Evolutionary conservation across 2,888 invertebrate genomes (phyloP), one percentile per base, ranked within the genome.

Genomic region (Eledona agricola): DNA sequence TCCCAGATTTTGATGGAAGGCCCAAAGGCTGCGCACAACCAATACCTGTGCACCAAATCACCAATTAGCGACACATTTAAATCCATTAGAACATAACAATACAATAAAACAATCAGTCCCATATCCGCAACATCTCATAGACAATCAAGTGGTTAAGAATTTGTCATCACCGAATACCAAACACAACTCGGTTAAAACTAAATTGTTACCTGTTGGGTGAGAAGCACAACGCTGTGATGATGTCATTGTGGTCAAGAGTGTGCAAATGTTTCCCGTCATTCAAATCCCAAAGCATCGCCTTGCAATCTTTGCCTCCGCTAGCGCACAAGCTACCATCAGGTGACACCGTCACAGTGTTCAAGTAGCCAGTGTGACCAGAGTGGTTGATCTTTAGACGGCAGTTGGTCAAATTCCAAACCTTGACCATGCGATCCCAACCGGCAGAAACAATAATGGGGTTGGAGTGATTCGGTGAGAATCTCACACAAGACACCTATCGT

Each of bases 1-100:
- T 99, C 98, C 98, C 98, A 99, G 76, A 99, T 98, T 81, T 96
- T 97, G 77, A 99, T 97, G 67, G 91, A 90, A 59, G 96, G 93
- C 68, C 98, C 98, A 71, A 93, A 97, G 11, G 99, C 99, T 72
- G 97, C 99, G 78, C 99, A 99, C 61, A 99, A 85, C 99, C 99
- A 99, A 75, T 99, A 99, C 74, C 76, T 76, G 38, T 1, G 68
- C 62, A n/a, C n/a, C n/a, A n/a, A n/a, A 34, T 50, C 35, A 29
- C 37, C 47, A 46, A 43, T 17, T 6, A 25, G 1, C 15, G 2
- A 1, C 6, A 12, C 22, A 1, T 13, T 13, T 3, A 42, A 28
- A 28, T 9, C 9, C 9, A 31, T 4, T 19, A n/a, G n/a, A n/a
- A n/a, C n/a, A n/a, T 23, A n/a, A 10, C 4, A 31, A 9, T 10